A percentile compares a stretch with the other conserved stretches of the same genome.
These are phyloP conservation scores for Tauraco hartlaubi DNA, from an alignment of 2,797 vertebrate genomes.

Conservation along the genomic window DNA sequence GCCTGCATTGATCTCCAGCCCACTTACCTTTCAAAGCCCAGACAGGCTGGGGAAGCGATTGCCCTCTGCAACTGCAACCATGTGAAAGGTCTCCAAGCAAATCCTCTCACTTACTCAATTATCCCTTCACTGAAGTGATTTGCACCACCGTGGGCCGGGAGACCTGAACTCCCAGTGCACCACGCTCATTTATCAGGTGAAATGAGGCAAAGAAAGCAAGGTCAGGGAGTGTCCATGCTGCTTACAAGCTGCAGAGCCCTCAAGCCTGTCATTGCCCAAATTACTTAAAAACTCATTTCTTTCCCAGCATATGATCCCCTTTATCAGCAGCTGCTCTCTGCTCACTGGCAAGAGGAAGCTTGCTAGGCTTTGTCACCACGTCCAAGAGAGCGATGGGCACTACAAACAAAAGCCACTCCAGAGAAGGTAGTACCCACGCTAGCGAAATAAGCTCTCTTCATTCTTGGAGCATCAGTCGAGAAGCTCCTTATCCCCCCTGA, in stretches of 20 bases:
- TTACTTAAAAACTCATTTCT: conserved; percentile 38
- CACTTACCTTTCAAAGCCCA: conserved; percentile 36
- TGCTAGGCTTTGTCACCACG: not conserved
- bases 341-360: not conserved
- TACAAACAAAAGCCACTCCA: not conserved
- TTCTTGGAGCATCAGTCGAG: not conserved
- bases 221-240: conserved; percentile 48
- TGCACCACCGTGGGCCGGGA: not conserved
- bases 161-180: conserved; percentile 49
- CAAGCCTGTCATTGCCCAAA: conserved; percentile 41
- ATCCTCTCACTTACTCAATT: conserved; percentile 65
- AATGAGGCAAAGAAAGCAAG: conserved; percentile 72
- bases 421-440: not conserved
- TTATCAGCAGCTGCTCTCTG: conserved; percentile 7
- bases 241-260: conserved; percentile 57
- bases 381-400: not conserved
- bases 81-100: conserved; percentile 54
- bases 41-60: conserved; percentile 23
- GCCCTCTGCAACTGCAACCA: conserved; percentile 48
- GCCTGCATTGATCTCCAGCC: not conserved
- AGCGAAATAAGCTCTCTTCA: not conserved
- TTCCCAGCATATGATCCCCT: not conserved
- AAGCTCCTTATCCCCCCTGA: not conserved
- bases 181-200: conserved; percentile 74
- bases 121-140: conserved; percentile 46